Evolutionary conservation across 2,797 vertebrate species (phyloP).

Genomic region (Crocodylus rhombifer): DNA sequence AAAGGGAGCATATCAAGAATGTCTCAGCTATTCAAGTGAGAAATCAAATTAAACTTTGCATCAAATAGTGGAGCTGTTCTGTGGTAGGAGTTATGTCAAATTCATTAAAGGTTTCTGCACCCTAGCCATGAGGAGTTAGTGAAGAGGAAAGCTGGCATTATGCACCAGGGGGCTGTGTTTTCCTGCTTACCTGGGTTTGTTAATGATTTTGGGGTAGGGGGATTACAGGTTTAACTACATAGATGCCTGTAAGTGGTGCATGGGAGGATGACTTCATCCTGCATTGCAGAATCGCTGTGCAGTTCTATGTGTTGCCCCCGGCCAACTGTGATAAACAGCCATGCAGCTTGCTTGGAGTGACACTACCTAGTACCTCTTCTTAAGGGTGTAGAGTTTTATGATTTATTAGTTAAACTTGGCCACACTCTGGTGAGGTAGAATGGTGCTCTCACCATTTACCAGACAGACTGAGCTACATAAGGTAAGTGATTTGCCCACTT

Average conservation of each 20-base stretch:
- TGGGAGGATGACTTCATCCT: not conserved
- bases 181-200: constrained; percentile 14
- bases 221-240: not conserved
- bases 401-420: not conserved
- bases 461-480: not conserved
- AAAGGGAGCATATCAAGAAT: constrained; percentile 51
- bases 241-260: accelerated
- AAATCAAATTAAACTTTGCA: constrained; percentile 77
- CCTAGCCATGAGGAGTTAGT: not conserved
- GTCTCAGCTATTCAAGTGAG: constrained; percentile 72
- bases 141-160: constrained; percentile 1
- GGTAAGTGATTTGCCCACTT: not conserved
- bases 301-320: accelerated
- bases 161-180: not conserved
- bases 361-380: not conserved
- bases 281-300: accelerated
- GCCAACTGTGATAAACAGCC: accelerated
- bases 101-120: not conserved
- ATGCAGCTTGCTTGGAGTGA: accelerated
- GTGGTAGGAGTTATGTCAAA: constrained; percentile 24
- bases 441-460: not conserved
- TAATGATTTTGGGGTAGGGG: not conserved
- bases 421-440: not conserved
- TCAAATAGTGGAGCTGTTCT: constrained; percentile 33
- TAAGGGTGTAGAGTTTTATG: too few species aligned